Percentiles rank a stretch among this genome's conserved stretches.
phyloP scores from a whole-genome alignment of 2,888 invertebrate genomes.

The Polymixis lichenea region DNA sequence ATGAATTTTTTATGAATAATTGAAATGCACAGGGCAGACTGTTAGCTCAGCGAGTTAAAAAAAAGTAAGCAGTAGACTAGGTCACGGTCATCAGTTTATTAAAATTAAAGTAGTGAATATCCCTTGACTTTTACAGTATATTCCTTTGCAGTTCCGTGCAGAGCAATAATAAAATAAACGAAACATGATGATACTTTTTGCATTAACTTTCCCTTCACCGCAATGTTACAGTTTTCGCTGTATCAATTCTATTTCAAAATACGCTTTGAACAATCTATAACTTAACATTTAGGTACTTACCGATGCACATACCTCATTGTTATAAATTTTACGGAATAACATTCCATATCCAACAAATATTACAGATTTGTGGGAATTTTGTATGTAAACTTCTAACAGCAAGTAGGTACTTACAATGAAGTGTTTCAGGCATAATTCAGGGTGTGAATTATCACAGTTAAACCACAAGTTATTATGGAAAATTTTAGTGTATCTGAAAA shows the following conservation, averaged over 20 bases:
- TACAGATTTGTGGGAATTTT: neutral
- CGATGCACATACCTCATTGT: neutral
- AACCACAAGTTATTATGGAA: constrained; percentile 10
- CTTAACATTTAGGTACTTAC: neutral
- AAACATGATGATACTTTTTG: neutral
- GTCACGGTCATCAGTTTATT: neutral
- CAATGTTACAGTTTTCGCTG: neutral
- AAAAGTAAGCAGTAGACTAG: constrained; percentile 8
- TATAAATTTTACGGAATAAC: neutral
- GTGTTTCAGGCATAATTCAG: neutral
- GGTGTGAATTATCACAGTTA: constrained; percentile 8
- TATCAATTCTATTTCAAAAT: neutral
- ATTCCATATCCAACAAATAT: neutral
- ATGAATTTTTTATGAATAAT: neutral
- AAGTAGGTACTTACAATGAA: neutral
- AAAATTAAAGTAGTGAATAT: neutral
- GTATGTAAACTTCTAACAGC: neutral
- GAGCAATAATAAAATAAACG: constrained; percentile 1
- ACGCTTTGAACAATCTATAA: neutral
- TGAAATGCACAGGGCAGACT: neutral
- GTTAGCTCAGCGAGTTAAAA: neutral
- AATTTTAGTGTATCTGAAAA: neutral
- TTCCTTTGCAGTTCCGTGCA: too few species aligned
- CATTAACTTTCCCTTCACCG: neutral
- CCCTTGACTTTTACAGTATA: neutral